Percentiles rank a stretch among this genome's conserved stretches.
Conservation (phyloP, 2,113 vertebrate species). For the Spea bombifrons region DNA sequence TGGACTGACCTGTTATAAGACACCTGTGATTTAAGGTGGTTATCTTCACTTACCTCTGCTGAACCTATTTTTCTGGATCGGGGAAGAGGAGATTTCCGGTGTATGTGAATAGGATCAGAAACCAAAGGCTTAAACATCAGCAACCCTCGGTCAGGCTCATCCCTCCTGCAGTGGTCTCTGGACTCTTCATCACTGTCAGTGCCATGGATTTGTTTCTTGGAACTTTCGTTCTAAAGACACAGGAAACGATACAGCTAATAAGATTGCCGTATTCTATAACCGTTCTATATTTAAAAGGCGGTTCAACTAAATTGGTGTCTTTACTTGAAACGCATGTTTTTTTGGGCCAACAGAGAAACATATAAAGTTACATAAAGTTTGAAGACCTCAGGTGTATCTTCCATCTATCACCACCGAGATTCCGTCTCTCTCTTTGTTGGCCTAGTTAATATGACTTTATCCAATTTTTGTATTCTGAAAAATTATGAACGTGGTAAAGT, state of each 20-base stretch:
- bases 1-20: neutral
- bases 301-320: no score
- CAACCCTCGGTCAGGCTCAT: constrained; percentile 77
- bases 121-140: constrained; percentile 83
- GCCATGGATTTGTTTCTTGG: constrained; percentile 58
- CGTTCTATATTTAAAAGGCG: no score
- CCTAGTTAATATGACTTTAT: no score
- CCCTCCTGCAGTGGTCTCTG: constrained; percentile 63
- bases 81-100: constrained; percentile 81
- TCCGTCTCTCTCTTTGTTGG: no score
- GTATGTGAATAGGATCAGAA: constrained; percentile 87
- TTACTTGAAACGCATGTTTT: no score
- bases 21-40: constrained; percentile 34
- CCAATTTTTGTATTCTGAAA: no score
- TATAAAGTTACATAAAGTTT: no score
- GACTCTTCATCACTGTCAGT: constrained; percentile 78
- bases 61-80: constrained; percentile 80
- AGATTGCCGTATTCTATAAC: no score
- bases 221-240: constrained; percentile 71
- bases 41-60: constrained; percentile 76
- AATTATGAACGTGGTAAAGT: no score
- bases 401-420: no score
- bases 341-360: no score
- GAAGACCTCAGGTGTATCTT: no score
- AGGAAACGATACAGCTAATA: neutral